Evolutionary conservation across 2,113 vertebrate species (phyloP).

Genomic region (Callithrix jacchus): DNA sequence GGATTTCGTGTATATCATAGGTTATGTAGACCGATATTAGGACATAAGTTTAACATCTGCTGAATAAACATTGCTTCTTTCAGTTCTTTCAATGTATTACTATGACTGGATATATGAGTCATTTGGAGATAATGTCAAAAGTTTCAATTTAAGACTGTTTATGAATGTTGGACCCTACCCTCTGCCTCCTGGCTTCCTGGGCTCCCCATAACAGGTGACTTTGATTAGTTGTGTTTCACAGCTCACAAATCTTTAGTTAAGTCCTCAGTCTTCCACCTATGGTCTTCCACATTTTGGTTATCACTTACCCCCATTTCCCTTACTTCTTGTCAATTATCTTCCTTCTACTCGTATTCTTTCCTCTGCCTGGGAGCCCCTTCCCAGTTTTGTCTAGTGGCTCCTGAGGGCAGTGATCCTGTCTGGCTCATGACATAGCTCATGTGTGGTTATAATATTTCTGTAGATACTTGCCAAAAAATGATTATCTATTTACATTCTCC

Average conservation of each 20-base stretch:
- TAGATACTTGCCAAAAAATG: not conserved
- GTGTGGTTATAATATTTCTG: not conserved
- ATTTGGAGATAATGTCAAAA: not conserved
- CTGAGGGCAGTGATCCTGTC: not conserved
- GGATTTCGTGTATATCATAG: not conserved
- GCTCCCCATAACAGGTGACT: not conserved
- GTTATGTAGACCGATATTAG: not conserved
- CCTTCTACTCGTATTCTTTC: not conserved
- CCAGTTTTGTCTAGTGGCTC: not conserved
- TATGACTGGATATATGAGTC: not conserved
- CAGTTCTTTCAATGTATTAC: not conserved
- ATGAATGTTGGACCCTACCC: not conserved
- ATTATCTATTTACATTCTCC: not conserved
- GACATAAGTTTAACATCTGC: not conserved
- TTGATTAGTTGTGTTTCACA: not conserved
- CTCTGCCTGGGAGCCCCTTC: not conserved
- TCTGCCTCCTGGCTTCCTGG: not conserved
- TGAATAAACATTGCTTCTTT: not conserved
- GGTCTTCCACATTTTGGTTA: not conserved
- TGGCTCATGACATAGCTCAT: not conserved
- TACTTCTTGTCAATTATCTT: not conserved
- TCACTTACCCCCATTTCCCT: not conserved
- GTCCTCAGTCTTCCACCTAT: not conserved
- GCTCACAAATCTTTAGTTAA: not conserved
- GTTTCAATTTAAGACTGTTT: not conserved